Base-by-base conservation (phyloP, 2,888 invertebrate species). In the Strigamia maritima region DNA sequence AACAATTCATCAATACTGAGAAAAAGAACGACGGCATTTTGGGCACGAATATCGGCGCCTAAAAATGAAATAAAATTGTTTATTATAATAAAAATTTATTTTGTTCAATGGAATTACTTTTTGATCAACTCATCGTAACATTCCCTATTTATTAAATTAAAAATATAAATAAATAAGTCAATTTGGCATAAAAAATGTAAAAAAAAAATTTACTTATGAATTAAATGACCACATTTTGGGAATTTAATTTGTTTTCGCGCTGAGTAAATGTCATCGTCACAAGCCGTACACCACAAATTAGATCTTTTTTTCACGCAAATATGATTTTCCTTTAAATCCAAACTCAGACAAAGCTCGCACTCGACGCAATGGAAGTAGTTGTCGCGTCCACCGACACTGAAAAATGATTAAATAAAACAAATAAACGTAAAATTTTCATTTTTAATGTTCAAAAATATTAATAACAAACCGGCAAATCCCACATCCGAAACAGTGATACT, bases 401-500 rank as follows among this genome's bases (percentile, higher is more conserved):
- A 19, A 79, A 75, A 35, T 78, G 77, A 35, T 2, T 19, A 19
- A 60, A 60, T 19, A 8, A 65, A 65, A 65, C n/a, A n/a, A n/a
- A n/a, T n/a, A n/a, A n/a, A n/a, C n/a, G n/a, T n/a, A n/a, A n/a
- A n/a, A n/a, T n/a, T n/a, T n/a, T 65, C 14, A 16, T n/a, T 19
- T 6, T 49, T 7, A 65, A 10, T 19, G 12, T 60, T 6, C 1
- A 22, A 35, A 75, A 75, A 28, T 31, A 24, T 26, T 31, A 35
- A 10, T 35, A 35, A 12, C 49, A 2, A 35, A 80, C 80, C 80
- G 90, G 84, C 95, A 96, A 81, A 95, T 94, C 12, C 95, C 95
- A 85, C 95, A 96, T 4, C 92, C 93, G 78, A 92, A 90, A 83
- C 95, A 96, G 85, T 96, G 95, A 87, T 94, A 96, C 86, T 95